Evolutionary conservation across 2,797 vertebrate genomes (phyloP).

Genomic region (Semaprochilodus insignis): DNA sequence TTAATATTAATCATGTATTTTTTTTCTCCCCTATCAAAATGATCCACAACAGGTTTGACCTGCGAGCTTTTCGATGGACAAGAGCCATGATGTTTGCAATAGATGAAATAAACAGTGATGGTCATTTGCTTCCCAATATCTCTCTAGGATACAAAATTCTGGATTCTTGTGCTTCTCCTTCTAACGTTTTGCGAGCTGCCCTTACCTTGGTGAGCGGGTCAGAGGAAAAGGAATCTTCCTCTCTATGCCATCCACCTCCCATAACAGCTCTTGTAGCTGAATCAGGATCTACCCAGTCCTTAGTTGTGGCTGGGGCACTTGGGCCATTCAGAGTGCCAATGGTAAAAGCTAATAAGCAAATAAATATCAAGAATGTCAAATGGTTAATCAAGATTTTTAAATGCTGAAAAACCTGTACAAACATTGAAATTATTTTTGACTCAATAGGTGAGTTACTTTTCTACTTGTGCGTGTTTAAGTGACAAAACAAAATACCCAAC

Average conservation of each 20-base stretch:
- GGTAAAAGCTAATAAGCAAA: slow-evolving; percentile 64
- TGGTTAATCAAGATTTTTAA: neutral
- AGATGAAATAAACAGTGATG: slow-evolving; percentile 78
- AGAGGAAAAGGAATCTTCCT: slow-evolving; percentile 42
- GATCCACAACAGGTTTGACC: slow-evolving; percentile 70
- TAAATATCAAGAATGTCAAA: neutral
- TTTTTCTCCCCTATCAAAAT: neutral
- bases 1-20: neutral
- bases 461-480: slow-evolving; percentile 82
- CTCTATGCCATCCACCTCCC: slow-evolving; percentile 66
- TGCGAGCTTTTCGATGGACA: slow-evolving; percentile 78
- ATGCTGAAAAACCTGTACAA: neutral
- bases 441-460: slow-evolving; percentile 83
- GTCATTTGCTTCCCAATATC: slow-evolving; percentile 75
- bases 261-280: slow-evolving; percentile 79
- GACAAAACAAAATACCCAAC: slow-evolving; percentile 78
- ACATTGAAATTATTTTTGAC: neutral
- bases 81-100: slow-evolving; percentile 81
- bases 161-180: slow-evolving; percentile 79
- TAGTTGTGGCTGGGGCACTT: slow-evolving; percentile 74
- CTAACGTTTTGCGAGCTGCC: slow-evolving; percentile 74
- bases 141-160: slow-evolving; percentile 79
- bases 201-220: slow-evolving; percentile 68
- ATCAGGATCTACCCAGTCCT: slow-evolving; percentile 80
- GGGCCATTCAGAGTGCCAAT: slow-evolving; percentile 79